Evolutionary conservation across 1,140 invertebrate genomes (phyloP).

Genomic region (Neodiprion pinetum): DNA sequence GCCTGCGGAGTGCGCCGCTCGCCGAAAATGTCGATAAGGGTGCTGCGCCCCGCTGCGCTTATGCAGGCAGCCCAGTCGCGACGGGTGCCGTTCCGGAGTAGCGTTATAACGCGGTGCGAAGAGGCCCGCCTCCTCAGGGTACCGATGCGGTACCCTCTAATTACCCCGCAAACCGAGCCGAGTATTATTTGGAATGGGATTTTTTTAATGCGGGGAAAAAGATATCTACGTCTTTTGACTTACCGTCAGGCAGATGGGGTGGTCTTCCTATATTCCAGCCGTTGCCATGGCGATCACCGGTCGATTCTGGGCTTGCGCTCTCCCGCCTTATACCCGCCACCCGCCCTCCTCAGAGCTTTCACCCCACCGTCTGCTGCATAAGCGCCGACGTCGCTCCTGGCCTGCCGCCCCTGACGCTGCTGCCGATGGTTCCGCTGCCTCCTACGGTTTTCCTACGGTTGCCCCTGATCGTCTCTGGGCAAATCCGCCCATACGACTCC

Average conservation of each 20-base stretch:
- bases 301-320: conserved; percentile 53
- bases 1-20: conserved; percentile 45
- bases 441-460: no score
- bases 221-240: conserved; percentile 7
- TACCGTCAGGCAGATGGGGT: conserved; percentile 25
- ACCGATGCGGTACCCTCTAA: neutral
- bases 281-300: conserved; percentile 56
- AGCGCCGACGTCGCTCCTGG: no score
- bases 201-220: conserved; percentile 14
- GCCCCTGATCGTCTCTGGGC: no score
- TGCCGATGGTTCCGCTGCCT: no score
- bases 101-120: neutral
- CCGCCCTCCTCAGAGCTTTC: neutral
- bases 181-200: neutral
- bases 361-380: no score
- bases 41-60: conserved; percentile 45
- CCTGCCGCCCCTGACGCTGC: no score
- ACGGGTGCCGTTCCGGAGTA: conserved; percentile 1
- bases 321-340: neutral
- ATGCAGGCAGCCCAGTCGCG: conserved; percentile 26
- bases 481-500: no score
- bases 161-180: neutral
- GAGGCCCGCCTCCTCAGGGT: neutral
- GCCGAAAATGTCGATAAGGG: conserved; percentile 60
- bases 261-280: conserved; percentile 37